Evolutionary conservation across 1,140 invertebrate genomes (phyloP).

Genomic region (Dinoponera quadriceps): DNA sequence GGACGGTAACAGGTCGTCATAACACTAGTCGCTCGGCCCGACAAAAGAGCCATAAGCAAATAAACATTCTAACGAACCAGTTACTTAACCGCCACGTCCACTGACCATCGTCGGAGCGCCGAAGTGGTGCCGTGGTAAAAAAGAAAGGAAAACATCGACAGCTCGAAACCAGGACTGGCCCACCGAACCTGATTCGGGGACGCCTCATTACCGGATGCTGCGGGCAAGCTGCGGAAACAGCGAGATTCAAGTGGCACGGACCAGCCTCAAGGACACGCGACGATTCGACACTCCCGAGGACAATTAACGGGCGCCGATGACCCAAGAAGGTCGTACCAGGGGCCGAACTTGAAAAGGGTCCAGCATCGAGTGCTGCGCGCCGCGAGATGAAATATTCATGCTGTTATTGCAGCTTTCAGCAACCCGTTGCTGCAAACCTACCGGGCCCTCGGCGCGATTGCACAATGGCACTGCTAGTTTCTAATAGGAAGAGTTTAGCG

Average conservation of each 20-base stretch:
- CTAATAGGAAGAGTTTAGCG: slow-evolving; percentile 28
- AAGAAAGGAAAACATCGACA: slow-evolving; percentile 76
- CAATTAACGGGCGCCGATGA: slow-evolving; percentile 69
- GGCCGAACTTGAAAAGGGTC: slow-evolving; percentile 44
- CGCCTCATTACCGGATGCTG: slow-evolving; percentile 77
- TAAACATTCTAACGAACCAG: slow-evolving; percentile 86
- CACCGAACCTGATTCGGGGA: slow-evolving; percentile 62
- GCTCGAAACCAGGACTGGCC: slow-evolving; percentile 74
- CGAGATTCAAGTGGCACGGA: slow-evolving; percentile 50
- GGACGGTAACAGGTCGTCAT: slow-evolving; percentile 83
- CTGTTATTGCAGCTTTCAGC: slow-evolving; percentile 75
- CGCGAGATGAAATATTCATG: slow-evolving; percentile 78
- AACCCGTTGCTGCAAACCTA: slow-evolving; percentile 26
- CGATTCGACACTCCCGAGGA: slow-evolving; percentile 54
- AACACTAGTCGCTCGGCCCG: slow-evolving; percentile 79
- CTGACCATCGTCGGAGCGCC: slow-evolving; percentile 71
- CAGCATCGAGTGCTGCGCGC: not conserved
- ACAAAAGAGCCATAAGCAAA: slow-evolving; percentile 84
- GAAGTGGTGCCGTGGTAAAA: slow-evolving; percentile 44
- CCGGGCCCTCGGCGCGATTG: not conserved
- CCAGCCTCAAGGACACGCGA: slow-evolving; percentile 71
- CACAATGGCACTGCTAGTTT: slow-evolving; percentile 22
- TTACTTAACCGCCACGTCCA: slow-evolving; percentile 81
- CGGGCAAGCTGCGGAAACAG: slow-evolving; percentile 80
- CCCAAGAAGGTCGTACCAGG: slow-evolving; percentile 63